Evolutionary conservation across 2,113 vertebrate species (phyloP).

Genomic region (Morone saxatilis): DNA sequence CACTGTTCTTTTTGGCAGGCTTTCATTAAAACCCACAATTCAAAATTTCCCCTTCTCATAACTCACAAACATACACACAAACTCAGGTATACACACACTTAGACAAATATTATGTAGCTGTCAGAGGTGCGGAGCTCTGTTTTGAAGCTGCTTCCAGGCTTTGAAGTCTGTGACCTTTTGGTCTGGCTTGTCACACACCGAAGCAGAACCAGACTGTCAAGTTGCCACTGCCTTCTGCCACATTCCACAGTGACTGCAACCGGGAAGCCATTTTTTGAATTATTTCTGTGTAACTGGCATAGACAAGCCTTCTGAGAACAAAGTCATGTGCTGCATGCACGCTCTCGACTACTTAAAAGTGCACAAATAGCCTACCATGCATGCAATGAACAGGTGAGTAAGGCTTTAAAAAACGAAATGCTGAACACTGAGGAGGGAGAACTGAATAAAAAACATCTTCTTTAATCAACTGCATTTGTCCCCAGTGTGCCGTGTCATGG

Average conservation of each 20-base stretch:
- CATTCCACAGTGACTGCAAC: conserved; percentile 60
- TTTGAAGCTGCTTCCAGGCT: conserved; percentile 72
- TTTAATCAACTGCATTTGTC: background rate
- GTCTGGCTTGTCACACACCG: conserved; percentile 66
- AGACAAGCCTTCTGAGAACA: conserved; percentile 22
- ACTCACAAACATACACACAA: conserved; percentile 19
- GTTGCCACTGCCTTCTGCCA: conserved; percentile 68
- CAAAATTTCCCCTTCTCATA: conserved; percentile 21
- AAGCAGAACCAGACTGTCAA: conserved; percentile 78
- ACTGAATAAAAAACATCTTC: background rate
- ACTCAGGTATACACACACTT: conserved; percentile 25
- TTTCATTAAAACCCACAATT: conserved; percentile 43
- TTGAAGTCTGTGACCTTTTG: conserved; percentile 82
- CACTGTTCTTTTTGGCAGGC: conserved; percentile 33
- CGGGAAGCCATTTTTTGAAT: conserved; percentile 39
- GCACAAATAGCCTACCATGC: background rate
- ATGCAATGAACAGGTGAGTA: background rate
- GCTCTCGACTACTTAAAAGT: background rate
- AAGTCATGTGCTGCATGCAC: conserved; percentile 1
- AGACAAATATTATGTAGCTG: conserved; percentile 60
- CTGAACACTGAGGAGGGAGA: background rate
- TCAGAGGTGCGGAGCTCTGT: conserved; percentile 60
- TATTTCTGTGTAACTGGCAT: conserved; percentile 52
- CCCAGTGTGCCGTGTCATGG: background rate
- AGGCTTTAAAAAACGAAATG: background rate